Evolutionary conservation across 2,797 vertebrate genomes (phyloP), one percentile per base, ranked within the genome.

Genomic region (Paedocypris micromegethes): DNA sequence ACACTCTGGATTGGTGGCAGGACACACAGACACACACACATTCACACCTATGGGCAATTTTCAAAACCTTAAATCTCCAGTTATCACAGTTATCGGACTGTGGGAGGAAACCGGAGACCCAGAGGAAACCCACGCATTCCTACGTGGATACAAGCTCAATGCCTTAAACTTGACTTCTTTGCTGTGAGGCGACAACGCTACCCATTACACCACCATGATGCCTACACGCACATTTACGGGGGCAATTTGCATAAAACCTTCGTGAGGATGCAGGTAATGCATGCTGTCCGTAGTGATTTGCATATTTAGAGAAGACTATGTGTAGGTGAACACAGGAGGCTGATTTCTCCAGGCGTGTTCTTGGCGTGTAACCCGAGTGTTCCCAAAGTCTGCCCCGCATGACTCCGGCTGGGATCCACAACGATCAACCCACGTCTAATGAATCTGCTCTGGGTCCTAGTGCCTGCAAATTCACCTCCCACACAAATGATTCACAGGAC

Each of bases 291-390:
- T 43, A 51, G 58, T 50, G 55, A 53, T 74, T 74, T 66, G 67
- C 67, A 77, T 78, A 72, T 72, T 72, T 74, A 60, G 7, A 44
- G 47, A 50, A 67, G 49, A 72, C 23, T 23, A 23, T 23, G 23
- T 23, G 23, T 23, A 23, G 23, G 23, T 23, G 74, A 74, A 74
- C 67, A 66, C 74, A 69, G 75, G 66, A 57, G 53, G 60, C 41
- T 50, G 56, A 54, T 72, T 58, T 70, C 59, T 54, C 71, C 61
- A 72, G 82, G 86, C 88, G 86, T 89, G 86, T 86, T 83, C 80
- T 84, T 85, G 83, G 86, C 86, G 81, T 87, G 89, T 90, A 91
- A 90, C 86, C 83, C 83, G 88, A 91, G 88, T 82, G 79, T 79
- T 86, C 86, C 87, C 83, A 84, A 83, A 82, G 84, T 81, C 80